Base-by-base conservation (phyloP, 1,140 invertebrate species). In the Cyclargus thomasi region DNA sequence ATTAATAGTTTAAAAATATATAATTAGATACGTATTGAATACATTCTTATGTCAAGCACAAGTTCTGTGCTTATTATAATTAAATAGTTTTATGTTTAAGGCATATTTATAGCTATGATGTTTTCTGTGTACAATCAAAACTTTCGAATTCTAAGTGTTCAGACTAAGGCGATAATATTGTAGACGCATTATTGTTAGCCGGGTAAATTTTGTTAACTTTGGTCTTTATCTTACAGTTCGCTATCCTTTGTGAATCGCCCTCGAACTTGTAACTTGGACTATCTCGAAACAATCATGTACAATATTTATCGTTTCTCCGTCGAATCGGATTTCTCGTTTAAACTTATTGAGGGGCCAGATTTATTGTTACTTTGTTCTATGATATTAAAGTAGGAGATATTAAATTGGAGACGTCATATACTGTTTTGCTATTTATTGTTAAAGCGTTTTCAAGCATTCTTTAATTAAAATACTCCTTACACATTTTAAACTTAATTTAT, bases 201-300 rank as follows among this genome's bases (percentile, higher is more conserved):
- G 39, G 39, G 14, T 11, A 47, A 47, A 2, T 47, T 2, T 0
- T 47, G 39, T 16, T 29, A 7, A 29, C 39, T 47, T n/a, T n/a
- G n/a, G n/a, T n/a, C n/a, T n/a, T 47, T 47, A 47, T 47, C 39
- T 35, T 16, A 47, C 39, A 29, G 29, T 47, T 47, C 39, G 10
- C 39, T 47, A 65, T 63, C 59, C 62, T 67, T 53, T 69, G 63
- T 63, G 53, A 65, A 69, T 57, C 63, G 29, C 63, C 64, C 36
- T 64, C 62, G 62, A 53, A 63, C 67, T 53, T 63, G 63, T 57
- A 64, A 69, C 53, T 64, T 69, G n/a, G 18, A 21, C 18, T 59
- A 59, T 59, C 55, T 59, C 55, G 55, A 21, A 59, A 59, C 55
- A 59, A 59, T 59, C 55, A 59, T 59, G 55, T 59, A 11, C 55